Evolutionary conservation across 2,797 vertebrate genomes (phyloP).

Genomic region (Syngnathus acus): DNA sequence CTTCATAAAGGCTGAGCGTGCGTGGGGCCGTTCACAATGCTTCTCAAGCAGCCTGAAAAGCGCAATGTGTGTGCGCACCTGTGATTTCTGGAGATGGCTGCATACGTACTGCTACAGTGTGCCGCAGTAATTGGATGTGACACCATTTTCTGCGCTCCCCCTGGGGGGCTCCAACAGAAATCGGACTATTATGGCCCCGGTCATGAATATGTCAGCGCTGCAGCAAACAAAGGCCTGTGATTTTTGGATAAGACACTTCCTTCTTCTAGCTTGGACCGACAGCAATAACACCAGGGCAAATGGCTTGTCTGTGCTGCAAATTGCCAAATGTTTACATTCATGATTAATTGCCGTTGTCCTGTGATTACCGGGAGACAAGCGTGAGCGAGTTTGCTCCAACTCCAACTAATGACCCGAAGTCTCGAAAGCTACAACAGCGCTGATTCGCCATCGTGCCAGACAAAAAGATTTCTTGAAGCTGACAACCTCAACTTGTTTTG

Average conservation of each 20-base stretch:
- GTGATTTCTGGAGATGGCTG: slow-evolving; percentile 52
- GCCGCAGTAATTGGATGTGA: slow-evolving; percentile 68
- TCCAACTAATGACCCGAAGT: no score
- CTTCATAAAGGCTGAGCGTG: no score
- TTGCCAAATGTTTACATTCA: slow-evolving; percentile 49
- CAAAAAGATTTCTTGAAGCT: slow-evolving; percentile 39
- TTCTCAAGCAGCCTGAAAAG: not conserved
- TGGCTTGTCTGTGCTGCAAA: slow-evolving; percentile 44
- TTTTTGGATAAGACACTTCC: slow-evolving; percentile 50
- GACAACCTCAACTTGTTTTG: slow-evolving; percentile 44
- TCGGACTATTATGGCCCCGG: slow-evolving; percentile 70
- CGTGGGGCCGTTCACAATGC: not conserved
- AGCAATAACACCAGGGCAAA: slow-evolving; percentile 44
- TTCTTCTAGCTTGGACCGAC: slow-evolving; percentile 39
- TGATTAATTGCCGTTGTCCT: slow-evolving; percentile 53
- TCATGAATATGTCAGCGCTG: slow-evolving; percentile 69
- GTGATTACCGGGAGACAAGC: not conserved
- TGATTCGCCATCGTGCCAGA: not conserved
- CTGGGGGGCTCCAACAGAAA: slow-evolving; percentile 62
- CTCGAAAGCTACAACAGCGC: no score
- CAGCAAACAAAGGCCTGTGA: slow-evolving; percentile 62
- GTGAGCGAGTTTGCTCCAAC: no score
- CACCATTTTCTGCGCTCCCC: slow-evolving; percentile 64
- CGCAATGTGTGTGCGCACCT: slow-evolving; percentile 16
- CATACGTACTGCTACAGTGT: slow-evolving; percentile 61